These are phyloP conservation scores for Aplochiton taeniatus DNA, from an alignment of 2,797 vertebrate species.

Conservation along the genomic window DNA sequence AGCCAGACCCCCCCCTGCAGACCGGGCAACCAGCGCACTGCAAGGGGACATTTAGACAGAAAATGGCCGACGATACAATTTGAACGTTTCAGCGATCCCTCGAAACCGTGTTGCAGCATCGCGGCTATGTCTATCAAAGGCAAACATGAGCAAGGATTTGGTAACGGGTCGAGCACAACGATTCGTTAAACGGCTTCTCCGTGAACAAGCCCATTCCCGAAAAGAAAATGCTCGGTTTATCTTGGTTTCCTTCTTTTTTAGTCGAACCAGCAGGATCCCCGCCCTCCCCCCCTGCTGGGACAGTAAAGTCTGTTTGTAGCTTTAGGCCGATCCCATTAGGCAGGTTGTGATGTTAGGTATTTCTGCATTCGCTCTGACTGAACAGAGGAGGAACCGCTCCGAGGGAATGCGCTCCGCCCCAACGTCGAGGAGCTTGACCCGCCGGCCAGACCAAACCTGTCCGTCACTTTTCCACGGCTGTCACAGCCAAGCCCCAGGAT, in stretches of 20 bases:
- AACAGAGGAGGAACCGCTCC: slow-evolving; percentile 35
- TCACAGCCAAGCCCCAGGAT: slow-evolving; percentile 50
- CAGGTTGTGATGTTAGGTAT: slow-evolving; percentile 40
- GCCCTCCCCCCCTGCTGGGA: background rate
- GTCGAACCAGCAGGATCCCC: slow-evolving; percentile 7
- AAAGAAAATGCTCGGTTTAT: background rate
- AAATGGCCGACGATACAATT: background rate
- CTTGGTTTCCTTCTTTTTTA: slow-evolving; percentile 14
- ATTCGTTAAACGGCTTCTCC: background rate
- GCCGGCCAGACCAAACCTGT: slow-evolving; percentile 43
- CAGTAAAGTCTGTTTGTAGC: slow-evolving; percentile 26
- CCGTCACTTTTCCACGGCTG: slow-evolving; percentile 54
- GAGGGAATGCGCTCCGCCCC: slow-evolving; percentile 25
- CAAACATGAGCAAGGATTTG: background rate
- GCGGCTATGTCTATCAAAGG: background rate
- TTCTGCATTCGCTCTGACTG: slow-evolving; percentile 26
- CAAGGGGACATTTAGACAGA: background rate
- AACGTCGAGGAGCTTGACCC: slow-evolving; percentile 31
- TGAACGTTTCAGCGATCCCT: background rate
- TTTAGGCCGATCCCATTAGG: slow-evolving; percentile 10
- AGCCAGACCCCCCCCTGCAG: slow-evolving; percentile 31
- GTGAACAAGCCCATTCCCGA: background rate
- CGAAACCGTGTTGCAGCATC: too few species aligned
- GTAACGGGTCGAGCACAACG: background rate
- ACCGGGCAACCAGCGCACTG: background rate